Percentiles rank a stretch among this genome's conserved stretches.
These are phyloP conservation scores for Lasioglossum figueresi DNA, from an alignment of 2,888 invertebrate genomes.

Conservation along the genomic window DNA sequence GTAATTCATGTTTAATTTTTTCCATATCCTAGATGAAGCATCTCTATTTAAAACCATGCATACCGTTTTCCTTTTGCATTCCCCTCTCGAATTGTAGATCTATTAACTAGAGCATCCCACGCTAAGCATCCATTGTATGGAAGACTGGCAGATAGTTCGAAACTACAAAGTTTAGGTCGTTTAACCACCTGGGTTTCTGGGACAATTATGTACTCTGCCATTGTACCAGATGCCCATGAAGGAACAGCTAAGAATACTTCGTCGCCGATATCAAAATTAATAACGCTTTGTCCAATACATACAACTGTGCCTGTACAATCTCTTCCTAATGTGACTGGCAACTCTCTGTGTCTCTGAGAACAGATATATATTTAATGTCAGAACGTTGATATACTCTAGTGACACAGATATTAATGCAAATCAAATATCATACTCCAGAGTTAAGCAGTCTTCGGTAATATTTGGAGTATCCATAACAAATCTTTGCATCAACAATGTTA, in stretches of 20 bases:
- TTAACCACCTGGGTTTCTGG: conserved; percentile 85
- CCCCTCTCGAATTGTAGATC: conserved; percentile 84
- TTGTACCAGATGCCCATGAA: conserved; percentile 86
- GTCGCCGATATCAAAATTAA: conserved; percentile 87
- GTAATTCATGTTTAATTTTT: conserved; percentile 22
- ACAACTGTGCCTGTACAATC: conserved; percentile 87
- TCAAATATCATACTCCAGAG: conserved; percentile 75
- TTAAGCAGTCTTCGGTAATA: conserved; percentile 83
- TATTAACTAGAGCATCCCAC: conserved; percentile 85
- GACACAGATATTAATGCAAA: conserved; percentile 26
- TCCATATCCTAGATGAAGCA: conserved; percentile 3
- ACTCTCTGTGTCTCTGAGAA: conserved; percentile 82
- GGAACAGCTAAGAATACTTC: conserved; percentile 87
- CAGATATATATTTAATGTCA: conserved; percentile 36
- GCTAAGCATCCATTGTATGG: conserved; percentile 87
- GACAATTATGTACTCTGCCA: conserved; percentile 86
- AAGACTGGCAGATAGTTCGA: conserved; percentile 87
- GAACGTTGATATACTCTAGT: too few species aligned
- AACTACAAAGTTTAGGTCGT: conserved; percentile 86
- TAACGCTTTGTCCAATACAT: conserved; percentile 86
- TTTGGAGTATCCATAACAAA: conserved; percentile 86
- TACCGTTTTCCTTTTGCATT: conserved; percentile 85
- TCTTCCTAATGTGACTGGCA: conserved; percentile 87
- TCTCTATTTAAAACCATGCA: neutral
- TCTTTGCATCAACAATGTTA: conserved; percentile 86